Conservation (phyloP, 2,888 invertebrate species). For the Volucella inanis region DNA sequence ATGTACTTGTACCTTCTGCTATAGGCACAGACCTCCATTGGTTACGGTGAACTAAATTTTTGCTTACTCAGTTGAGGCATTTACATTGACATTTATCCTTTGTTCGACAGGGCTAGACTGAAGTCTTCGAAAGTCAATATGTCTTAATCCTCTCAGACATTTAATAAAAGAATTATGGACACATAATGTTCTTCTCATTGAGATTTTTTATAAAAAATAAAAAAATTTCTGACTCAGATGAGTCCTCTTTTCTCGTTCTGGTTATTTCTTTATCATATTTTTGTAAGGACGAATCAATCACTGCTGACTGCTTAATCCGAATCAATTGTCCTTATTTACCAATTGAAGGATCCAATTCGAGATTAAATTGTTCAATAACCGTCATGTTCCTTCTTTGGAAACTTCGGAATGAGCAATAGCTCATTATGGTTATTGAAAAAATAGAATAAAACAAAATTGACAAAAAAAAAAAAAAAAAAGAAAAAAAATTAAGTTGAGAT, state of each 20-base stretch:
- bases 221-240: too few relatives aligned
- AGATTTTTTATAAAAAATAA: neutral
- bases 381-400: neutral
- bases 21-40: too few relatives aligned
- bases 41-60: too few relatives aligned
- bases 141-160: slow-evolving; percentile 9
- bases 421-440: slow-evolving; percentile 37
- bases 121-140: slow-evolving; percentile 5
- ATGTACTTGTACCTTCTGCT: too few relatives aligned
- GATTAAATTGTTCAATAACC: slow-evolving; percentile 25
- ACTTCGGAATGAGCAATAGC: neutral
- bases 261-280: neutral
- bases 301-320: neutral
- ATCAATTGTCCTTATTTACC: slow-evolving; percentile 32
- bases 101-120: slow-evolving; percentile 1
- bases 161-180: slow-evolving; percentile 17
- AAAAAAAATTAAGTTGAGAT: neutral
- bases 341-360: slow-evolving; percentile 15
- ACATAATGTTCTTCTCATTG: slow-evolving; percentile 17
- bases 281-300: neutral
- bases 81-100: neutral
- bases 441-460: slow-evolving; percentile 13
- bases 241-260: too few relatives aligned
- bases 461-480: slow-evolving; percentile 12
- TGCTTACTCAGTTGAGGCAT: too few relatives aligned